Evolutionary conservation across 2,797 vertebrate species (phyloP).

Genomic region (Parotocinclus haroldoi): DNA sequence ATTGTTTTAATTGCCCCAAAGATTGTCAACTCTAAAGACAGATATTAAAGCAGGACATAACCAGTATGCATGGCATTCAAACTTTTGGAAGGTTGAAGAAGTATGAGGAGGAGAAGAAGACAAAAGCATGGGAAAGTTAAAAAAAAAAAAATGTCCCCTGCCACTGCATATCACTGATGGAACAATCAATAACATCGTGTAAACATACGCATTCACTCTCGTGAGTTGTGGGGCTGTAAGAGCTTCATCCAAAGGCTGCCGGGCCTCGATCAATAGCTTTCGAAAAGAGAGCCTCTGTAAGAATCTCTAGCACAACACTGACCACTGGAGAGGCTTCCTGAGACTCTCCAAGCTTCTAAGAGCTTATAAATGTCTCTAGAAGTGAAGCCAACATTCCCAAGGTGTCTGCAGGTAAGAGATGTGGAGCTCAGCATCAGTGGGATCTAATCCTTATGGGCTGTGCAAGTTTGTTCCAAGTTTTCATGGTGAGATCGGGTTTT

Average conservation of each 20-base stretch:
- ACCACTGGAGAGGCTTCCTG: neutral
- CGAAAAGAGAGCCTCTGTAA: conserved; percentile 25
- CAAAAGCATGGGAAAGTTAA: conserved; percentile 30
- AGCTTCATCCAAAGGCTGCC: conserved; percentile 31
- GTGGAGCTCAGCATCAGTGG: conserved; percentile 2
- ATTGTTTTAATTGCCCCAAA: conserved; percentile 79
- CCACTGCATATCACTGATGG: conserved; percentile 54
- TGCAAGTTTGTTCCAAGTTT: too few relatives aligned
- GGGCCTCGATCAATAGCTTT: conserved; percentile 57
- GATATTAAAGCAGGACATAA: conserved; percentile 66
- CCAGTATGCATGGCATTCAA: conserved; percentile 63
- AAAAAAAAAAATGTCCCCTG: conserved; percentile 63
- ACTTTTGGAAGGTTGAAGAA: conserved; percentile 8
- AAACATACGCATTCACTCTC: conserved; percentile 57
- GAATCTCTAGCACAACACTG: conserved; percentile 1
- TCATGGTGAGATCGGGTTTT: too few relatives aligned
- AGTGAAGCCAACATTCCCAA: neutral
- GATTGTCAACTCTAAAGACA: conserved; percentile 80
- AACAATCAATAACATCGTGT: conserved; percentile 64
- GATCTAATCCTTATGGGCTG: conserved; percentile 20
- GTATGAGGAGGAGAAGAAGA: conserved; percentile 19
- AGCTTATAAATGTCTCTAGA: neutral
- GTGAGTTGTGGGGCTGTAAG: conserved; percentile 28
- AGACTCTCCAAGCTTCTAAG: neutral
- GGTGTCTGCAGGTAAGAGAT: neutral